Percentiles rank a stretch among this genome's conserved stretches.
phyloP scores from a whole-genome alignment of 35 echinoderm and acorn worm genomes.

The Eucidaris tribuloides region DNA sequence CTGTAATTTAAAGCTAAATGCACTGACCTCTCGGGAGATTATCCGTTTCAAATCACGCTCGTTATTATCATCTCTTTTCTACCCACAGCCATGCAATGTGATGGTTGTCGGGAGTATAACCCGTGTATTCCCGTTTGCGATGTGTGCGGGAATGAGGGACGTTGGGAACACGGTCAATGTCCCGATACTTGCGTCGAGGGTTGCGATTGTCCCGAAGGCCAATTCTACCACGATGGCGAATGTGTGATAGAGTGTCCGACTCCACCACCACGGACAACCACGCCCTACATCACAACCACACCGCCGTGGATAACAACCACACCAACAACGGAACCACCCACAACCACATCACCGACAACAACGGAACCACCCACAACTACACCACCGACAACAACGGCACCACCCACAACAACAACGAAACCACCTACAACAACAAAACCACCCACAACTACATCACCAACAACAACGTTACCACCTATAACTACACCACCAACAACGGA shows the following conservation, averaged over 20 bases:
- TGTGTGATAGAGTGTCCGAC: background rate
- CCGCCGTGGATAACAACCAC: background rate
- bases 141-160: background rate
- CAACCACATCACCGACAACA: no score
- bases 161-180: background rate
- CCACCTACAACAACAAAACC: no score
- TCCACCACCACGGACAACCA: background rate
- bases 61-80: no score
- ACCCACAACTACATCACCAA: no score
- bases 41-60: no score
- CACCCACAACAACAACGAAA: no score
- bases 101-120: slow-evolving; percentile 64
- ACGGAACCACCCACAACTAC: no score
- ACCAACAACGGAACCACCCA: background rate
- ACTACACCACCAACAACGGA: no score
- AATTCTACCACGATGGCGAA: slow-evolving; percentile 20
- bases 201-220: slow-evolving; percentile 54
- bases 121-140: slow-evolving; percentile 77
- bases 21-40: no score
- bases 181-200: slow-evolving; percentile 49
- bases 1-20: no score
- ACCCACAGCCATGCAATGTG: slow-evolving; percentile 84
- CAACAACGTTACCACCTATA: no score
- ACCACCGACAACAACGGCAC: no score
- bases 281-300: background rate